These are phyloP conservation scores for Microhierax caerulescens DNA, from an alignment of 2,797 vertebrate genomes.

Conservation along the genomic window DNA sequence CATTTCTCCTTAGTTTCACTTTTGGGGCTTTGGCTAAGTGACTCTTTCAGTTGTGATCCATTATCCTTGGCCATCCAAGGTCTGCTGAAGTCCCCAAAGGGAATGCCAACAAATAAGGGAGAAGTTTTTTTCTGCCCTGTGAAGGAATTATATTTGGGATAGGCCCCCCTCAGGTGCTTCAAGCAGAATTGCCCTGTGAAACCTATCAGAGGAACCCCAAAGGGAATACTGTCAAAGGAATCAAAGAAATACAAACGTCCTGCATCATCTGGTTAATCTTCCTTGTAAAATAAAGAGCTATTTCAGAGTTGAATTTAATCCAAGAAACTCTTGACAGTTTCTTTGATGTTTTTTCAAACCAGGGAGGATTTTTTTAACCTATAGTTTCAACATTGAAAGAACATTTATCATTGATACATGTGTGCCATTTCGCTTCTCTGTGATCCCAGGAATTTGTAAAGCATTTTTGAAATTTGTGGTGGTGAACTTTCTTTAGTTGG, in stretches of 20 bases:
- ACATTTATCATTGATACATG: neutral
- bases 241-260: conserved; percentile 3
- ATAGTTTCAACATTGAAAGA: neutral
- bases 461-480: neutral
- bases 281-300: conserved; percentile 1
- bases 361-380: neutral
- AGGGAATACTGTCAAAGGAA: conserved; percentile 11
- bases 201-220: conserved; percentile 3
- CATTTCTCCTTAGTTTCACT: neutral
- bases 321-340: conserved; percentile 2
- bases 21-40: neutral
- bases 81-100: neutral
- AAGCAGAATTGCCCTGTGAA: neutral
- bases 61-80: neutral
- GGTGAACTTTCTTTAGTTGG: neutral
- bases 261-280: conserved; percentile 51
- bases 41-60: neutral
- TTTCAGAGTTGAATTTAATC: conserved; percentile 31
- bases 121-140: neutral
- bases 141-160: neutral
- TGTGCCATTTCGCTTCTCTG: neutral
- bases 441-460: neutral
- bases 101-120: neutral
- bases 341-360: conserved; percentile 23
- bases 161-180: neutral